Evolutionary conservation across 64 coral and sea anemone genomes (phyloP).

Genomic region (Stichodactyla mertensii): DNA sequence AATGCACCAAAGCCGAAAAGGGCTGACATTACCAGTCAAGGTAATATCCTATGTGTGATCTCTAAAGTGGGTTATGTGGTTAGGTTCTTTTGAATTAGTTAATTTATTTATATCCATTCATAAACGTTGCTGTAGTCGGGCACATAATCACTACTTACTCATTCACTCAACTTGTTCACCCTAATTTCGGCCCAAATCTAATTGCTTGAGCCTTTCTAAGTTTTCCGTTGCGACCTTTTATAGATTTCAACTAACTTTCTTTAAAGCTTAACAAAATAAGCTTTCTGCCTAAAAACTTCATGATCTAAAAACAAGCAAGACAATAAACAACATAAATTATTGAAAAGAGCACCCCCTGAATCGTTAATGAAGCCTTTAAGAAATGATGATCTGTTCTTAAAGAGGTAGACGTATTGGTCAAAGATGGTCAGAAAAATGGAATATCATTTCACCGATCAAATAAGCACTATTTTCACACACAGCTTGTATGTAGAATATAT

Average conservation of each 20-base stretch:
- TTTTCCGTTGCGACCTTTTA: background rate
- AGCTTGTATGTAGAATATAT: background rate
- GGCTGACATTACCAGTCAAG: background rate
- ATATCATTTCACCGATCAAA: background rate
- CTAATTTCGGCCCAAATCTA: too few relatives aligned
- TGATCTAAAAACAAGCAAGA: background rate
- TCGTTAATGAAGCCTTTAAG: background rate
- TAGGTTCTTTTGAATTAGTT: background rate
- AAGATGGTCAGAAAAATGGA: background rate
- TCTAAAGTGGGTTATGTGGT: slow-evolving; percentile 24
- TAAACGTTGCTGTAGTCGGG: background rate
- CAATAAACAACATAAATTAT: slow-evolving; percentile 5
- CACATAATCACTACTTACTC: background rate
- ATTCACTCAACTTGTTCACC: background rate
- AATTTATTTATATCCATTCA: background rate
- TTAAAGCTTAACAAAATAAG: background rate
- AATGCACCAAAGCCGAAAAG: slow-evolving; percentile 7
- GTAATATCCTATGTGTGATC: slow-evolving; percentile 21
- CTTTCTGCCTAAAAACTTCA: background rate
- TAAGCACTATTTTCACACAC: background rate
- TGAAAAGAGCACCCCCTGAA: slow-evolving; percentile 6
- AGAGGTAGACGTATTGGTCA: background rate
- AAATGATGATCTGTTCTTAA: background rate
- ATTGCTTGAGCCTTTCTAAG: background rate
- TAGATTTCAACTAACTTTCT: background rate